A percentile compares a stretch with the other conserved stretches of the same genome.
Evolutionary conservation across 2,888 invertebrate genomes (phyloP).

Genomic region (Nephrotoma guestfalica): DNA sequence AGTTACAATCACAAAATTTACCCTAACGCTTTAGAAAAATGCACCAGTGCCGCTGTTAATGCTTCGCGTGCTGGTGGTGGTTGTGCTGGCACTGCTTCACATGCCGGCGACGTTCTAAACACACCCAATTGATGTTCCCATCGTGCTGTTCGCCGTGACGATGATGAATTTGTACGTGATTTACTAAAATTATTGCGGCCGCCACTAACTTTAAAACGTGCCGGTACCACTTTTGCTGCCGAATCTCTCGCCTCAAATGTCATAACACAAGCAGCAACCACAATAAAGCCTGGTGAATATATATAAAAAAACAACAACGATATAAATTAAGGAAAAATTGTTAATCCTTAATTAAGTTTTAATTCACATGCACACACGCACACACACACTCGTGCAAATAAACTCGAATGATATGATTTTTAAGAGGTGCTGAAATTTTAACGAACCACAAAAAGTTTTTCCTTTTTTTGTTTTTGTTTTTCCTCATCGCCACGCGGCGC

Average conservation of each 20-base stretch:
- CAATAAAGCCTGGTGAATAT: conserved; percentile 65
- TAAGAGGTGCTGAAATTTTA: background rate
- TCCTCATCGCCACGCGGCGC: background rate
- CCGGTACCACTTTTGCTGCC: conserved; percentile 81
- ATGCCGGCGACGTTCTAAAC: conserved; percentile 43
- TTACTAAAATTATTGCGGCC: conserved; percentile 24
- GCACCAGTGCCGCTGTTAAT: conserved; percentile 34
- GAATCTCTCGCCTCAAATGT: conserved; percentile 96
- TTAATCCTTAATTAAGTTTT: background rate
- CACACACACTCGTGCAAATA: background rate
- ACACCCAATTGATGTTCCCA: conserved; percentile 55
- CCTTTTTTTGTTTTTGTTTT: background rate
- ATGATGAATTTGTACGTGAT: conserved; percentile 26
- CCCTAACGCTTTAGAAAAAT: conserved; percentile 30
- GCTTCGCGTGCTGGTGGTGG: conserved; percentile 34
- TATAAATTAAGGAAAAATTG: background rate
- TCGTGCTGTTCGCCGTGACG: conserved; percentile 27
- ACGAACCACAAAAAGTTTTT: background rate
- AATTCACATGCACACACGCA: background rate
- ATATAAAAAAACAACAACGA: background rate
- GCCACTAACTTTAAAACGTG: conserved; percentile 41
- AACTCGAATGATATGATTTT: background rate
- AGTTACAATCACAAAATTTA: conserved; percentile 11
- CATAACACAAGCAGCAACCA: conserved; percentile 95
- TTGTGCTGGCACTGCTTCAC: conserved; percentile 29